Conservation (phyloP, 2,797 vertebrate genomes). For the Kryptolebias ocellatus region DNA sequence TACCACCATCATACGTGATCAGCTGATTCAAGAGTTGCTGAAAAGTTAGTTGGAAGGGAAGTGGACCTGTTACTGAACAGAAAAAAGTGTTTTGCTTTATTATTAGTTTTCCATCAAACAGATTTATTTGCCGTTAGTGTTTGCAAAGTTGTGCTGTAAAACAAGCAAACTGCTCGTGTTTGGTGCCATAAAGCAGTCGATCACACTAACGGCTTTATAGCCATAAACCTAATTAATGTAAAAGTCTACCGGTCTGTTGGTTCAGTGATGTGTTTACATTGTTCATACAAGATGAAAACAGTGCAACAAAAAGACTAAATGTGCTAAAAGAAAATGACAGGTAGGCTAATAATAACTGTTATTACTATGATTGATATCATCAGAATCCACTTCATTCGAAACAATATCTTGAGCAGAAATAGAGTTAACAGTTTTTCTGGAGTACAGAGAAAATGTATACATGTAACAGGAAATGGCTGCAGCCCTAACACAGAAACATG, state of each 20-base stretch:
- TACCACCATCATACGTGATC: too few species aligned
- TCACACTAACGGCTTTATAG: constrained; percentile 3
- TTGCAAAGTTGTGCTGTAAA: background rate
- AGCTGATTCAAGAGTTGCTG: too few species aligned
- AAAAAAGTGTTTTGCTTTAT: background rate
- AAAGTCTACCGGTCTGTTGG: background rate
- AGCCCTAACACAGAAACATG: background rate
- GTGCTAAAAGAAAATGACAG: background rate
- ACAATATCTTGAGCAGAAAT: background rate
- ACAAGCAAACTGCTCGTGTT: constrained; percentile 8
- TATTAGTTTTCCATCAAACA: background rate
- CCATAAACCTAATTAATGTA: background rate
- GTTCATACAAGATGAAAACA: constrained; percentile 5
- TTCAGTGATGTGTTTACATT: background rate
- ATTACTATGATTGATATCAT: constrained; percentile 1
- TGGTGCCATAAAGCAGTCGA: constrained; percentile 23
- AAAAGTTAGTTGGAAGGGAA: too few species aligned
- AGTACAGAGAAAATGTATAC: constrained; percentile 10
- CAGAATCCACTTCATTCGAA: background rate
- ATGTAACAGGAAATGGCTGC: background rate
- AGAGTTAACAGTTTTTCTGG: background rate
- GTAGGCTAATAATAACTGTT: background rate
- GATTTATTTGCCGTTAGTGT: background rate
- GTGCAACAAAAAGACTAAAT: background rate
- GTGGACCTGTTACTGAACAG: too few species aligned